Conservation (phyloP, 2,888 invertebrate genomes). For the Muscina levida region DNA sequence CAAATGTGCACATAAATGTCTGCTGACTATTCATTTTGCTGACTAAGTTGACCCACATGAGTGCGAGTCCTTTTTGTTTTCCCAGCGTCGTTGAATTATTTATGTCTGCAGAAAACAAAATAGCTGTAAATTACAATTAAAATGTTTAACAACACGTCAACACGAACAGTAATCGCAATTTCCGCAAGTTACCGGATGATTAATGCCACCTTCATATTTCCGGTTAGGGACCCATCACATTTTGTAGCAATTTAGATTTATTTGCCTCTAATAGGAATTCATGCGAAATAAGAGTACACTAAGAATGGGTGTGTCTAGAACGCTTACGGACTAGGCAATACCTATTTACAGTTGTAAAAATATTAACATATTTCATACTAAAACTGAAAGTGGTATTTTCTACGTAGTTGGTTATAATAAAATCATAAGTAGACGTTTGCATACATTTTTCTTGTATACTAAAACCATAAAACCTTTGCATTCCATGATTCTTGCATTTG, state of each 20-base stretch:
- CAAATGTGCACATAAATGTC: constrained; percentile 15
- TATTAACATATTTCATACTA: too few relatives aligned
- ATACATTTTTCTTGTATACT: too few relatives aligned
- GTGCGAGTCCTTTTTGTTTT: not conserved
- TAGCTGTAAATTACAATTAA: constrained; percentile 55
- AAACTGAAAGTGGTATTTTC: too few relatives aligned
- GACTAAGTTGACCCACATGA: constrained; percentile 2
- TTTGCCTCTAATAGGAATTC: not conserved
- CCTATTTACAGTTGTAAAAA: too few relatives aligned
- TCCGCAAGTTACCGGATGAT: constrained; percentile 48
- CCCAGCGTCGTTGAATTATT: not conserved
- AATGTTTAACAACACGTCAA: constrained; percentile 57
- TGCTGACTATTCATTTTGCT: constrained; percentile 26
- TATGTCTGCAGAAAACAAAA: constrained; percentile 40
- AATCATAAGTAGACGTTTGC: too few relatives aligned
- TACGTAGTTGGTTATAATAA: too few relatives aligned
- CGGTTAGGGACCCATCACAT: not conserved
- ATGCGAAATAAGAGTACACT: too few relatives aligned
- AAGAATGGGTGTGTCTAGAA: too few relatives aligned
- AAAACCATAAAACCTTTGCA: too few relatives aligned
- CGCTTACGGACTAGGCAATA: too few relatives aligned
- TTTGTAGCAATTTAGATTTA: constrained; percentile 10
- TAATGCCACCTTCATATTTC: constrained; percentile 38
- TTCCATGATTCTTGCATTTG: too few relatives aligned
- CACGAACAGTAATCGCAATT: constrained; percentile 49